Evolutionary conservation across 2,797 vertebrate species (phyloP).

Genomic region (Rhynchotus rufescens): DNA sequence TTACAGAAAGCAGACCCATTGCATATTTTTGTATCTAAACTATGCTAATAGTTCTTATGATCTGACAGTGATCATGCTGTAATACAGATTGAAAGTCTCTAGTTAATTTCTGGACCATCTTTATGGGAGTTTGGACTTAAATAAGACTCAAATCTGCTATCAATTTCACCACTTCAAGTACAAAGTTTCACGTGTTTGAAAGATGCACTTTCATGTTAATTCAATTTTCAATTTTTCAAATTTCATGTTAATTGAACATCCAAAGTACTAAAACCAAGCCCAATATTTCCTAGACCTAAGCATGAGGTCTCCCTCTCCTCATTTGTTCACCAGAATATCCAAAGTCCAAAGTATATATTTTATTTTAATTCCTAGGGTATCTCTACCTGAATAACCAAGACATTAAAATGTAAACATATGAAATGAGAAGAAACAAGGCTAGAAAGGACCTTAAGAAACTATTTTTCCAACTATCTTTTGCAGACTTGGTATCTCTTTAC

Average conservation of each 20-base stretch:
- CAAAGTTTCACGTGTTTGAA: not conserved
- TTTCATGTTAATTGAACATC: not conserved
- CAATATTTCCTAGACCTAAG: not conserved
- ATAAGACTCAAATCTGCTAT: not conserved
- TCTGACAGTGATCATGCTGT: not conserved
- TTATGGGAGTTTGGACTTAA: not conserved
- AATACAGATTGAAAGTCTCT: not conserved
- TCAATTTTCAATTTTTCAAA: not conserved
- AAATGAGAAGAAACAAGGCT: not conserved
- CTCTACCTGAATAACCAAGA: not conserved
- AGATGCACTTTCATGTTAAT: not conserved
- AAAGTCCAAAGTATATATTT: not conserved
- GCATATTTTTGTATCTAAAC: not conserved
- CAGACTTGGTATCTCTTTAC: not conserved
- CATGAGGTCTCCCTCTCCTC: not conserved
- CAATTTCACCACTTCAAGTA: not conserved
- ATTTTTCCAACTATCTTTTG: not conserved
- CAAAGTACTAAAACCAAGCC: not conserved
- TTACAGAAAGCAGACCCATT: not conserved
- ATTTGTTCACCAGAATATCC: not conserved
- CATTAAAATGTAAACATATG: not conserved
- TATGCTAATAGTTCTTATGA: not conserved
- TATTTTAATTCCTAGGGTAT: not conserved
- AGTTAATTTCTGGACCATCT: not conserved
- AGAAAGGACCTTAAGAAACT: not conserved